Base-by-base conservation (phyloP, 1,140 invertebrate species). In the Aricia agestis region DNA sequence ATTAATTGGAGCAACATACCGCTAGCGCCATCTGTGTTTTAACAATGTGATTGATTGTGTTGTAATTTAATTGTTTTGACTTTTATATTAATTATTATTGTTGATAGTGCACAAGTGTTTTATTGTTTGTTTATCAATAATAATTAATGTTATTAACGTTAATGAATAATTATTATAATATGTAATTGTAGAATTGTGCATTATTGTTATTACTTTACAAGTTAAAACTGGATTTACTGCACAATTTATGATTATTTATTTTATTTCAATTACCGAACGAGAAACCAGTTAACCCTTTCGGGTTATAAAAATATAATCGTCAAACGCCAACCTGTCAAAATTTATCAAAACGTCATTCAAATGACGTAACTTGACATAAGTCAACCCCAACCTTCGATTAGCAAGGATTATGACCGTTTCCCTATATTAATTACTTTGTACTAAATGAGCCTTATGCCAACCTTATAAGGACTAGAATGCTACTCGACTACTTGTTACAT, bases 381-480 rank as follows among this genome's bases (percentile, higher is more conserved):
- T 73, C 76, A 80, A 78, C 76, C 36, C 36, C 10, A 52, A 69
- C 68, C 17, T 63, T 63, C 59, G 70, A 76, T 75, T 71, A 45
- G 69, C 68, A 66, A 76, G 74, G 82, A 85, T 82, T 83, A 82
- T 78, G 76, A 81, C 80, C 68, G 76, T 71, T 79, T 75, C 58
- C 57, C 32, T 72, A 36, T 36, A 31, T 45, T 68, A 58, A 58
- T 58, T 45, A 32, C 67, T 66, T 11, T 10, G 7, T 13, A 52
- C 13, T 52, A 52, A 52, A 52, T 52, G 45, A 15, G 13, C 45
- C 45, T 52, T 52, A 52, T 13, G 2, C 0, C 11, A 15, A 52
- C 9, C 6, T 0, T 1, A 52, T 52, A 52, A 10, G 1, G 45
- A 2, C 13, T 52, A 52, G 13, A 13, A 52, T 52, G 1, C 10